Base-by-base conservation (phyloP, 2,888 invertebrate genomes). In the Plebejus argus region DNA sequence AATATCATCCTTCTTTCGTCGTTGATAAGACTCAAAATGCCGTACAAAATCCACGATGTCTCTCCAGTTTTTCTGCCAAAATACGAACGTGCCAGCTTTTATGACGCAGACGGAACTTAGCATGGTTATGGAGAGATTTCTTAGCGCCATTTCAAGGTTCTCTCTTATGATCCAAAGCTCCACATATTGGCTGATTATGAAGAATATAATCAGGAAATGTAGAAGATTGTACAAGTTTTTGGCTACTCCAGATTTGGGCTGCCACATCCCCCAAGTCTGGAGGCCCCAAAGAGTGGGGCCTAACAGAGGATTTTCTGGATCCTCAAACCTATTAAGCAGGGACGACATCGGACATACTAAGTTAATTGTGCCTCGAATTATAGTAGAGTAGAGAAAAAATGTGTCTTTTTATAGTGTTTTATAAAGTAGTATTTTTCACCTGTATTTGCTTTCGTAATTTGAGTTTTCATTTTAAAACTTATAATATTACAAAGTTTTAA, bases 91-190 rank as follows among this genome's bases (percentile, higher is more conserved):
- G 1, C 84, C 83, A 3, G 89, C 86, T 83, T 93, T 93, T 0
- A 89, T 82, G 0, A 90, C 86, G 71, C 92, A 92, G 1, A 91
- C 85, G 0, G 89, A 85, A 77, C 91, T 92, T 0, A 92, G 83
- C 90, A 92, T 90, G 0, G 90, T 87, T 0, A 89, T 83, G 0
- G 93, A 92, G 0, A 93, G 82, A 78, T 93, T 93, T 28, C 88
- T 83, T 58, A 92, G 77, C 3, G 91, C 92, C 80, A 86, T 71
- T 71, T 89, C 86, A 1, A 90, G 76, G 45, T 91, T 83, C 0
- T 83, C 82, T 79, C 87, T 86, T 20, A 91, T 87, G 0, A 85
- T 76, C 89, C 89, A 92, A 1, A 93, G 86, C 79, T 92, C 92
- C 1, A 90, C 74, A 76, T 89, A 91, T 81, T 92, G 90, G n/a